Evolutionary conservation across 2,797 vertebrate genomes (phyloP), one percentile per base, ranked within the genome.

Genomic region (Hephaestus fuliginosus): DNA sequence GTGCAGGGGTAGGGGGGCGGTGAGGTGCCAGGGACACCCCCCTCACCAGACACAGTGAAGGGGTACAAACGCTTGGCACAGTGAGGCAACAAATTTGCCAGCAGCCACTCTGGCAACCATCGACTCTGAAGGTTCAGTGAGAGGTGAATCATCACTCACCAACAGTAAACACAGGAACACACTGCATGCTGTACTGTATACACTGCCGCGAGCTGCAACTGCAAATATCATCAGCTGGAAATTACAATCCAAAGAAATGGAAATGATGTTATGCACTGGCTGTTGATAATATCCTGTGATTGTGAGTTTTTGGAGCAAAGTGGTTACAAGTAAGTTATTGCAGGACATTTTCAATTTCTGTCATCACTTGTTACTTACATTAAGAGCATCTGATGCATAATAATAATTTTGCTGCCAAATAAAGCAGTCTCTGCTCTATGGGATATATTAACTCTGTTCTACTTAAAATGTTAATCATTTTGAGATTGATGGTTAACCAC

Each of bases 51-150:
- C 90, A 77, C 82, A 83, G 91, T 74, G 80, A 88, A 82, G 43
- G 89, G 88, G 88, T 89, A 93, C 93, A 93, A 93, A 89, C 80
- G 71, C 78, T 94, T 95, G 95, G 94, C 94, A 92, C 62, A 22
- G 68, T 3, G 53, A 49, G 76, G 68, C 72, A 36, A 55, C 36
- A 18, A 11, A 81, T 78, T 78, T 89, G 92, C 95, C 95, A 95
- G 88, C 90, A 91, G 87, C 82, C 82, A 82, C 85, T 86, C 80
- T 94, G 92, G 92, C 92, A 92, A 72, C 69, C 64, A 68, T 67
- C 52, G 62, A 72, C 87, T 83, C 71, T 12, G 53, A 86, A 89
- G 92, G 95, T 95, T 95, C 93, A 95, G 82, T 68, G 80, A 91
- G 91, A 93, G 94, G 94, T 94, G 93, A 95, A 89, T 88, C 80